Evolutionary conservation across 2,797 vertebrate species (phyloP).

Genomic region (Ctenopoma multispine): DNA sequence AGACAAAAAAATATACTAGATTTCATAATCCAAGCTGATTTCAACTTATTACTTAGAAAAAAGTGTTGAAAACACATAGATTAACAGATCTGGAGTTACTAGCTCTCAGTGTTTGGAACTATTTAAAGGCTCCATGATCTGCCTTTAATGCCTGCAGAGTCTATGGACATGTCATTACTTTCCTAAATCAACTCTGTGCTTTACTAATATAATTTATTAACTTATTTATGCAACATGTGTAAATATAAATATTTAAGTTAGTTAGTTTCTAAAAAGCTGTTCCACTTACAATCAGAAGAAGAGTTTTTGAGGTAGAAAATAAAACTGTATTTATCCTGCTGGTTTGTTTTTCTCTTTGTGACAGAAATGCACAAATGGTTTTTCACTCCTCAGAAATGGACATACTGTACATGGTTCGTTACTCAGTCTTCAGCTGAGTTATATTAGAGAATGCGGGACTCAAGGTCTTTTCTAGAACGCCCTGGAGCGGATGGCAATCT

Average conservation of each 20-base stretch:
- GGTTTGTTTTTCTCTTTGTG: neutral
- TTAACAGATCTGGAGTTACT: too few species aligned
- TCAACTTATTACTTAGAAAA: too few species aligned
- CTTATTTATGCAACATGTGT: neutral
- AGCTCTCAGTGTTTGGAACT: too few species aligned
- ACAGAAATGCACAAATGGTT: neutral
- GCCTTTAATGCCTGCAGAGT: too few species aligned
- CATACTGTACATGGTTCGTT: too few species aligned
- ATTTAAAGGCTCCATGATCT: too few species aligned
- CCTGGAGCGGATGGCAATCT: slow-evolving; percentile 24
- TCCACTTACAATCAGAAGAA: neutral
- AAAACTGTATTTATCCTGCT: neutral
- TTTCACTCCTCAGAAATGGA: neutral
- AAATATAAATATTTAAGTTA: neutral
- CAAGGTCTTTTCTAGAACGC: slow-evolving; percentile 33
- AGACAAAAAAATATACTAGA: too few species aligned
- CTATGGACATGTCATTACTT: too few species aligned
- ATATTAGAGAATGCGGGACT: slow-evolving; percentile 27
- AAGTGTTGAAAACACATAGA: too few species aligned
- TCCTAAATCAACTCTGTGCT: too few species aligned
- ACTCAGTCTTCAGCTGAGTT: slow-evolving; percentile 3
- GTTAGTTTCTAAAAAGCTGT: neutral
- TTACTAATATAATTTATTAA: too few species aligned
- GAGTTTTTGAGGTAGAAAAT: neutral
- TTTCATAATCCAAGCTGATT: too few species aligned